These are phyloP conservation scores for Ciconia nigra DNA, from an alignment of 2,797 vertebrate genomes.

Conservation along the genomic window DNA sequence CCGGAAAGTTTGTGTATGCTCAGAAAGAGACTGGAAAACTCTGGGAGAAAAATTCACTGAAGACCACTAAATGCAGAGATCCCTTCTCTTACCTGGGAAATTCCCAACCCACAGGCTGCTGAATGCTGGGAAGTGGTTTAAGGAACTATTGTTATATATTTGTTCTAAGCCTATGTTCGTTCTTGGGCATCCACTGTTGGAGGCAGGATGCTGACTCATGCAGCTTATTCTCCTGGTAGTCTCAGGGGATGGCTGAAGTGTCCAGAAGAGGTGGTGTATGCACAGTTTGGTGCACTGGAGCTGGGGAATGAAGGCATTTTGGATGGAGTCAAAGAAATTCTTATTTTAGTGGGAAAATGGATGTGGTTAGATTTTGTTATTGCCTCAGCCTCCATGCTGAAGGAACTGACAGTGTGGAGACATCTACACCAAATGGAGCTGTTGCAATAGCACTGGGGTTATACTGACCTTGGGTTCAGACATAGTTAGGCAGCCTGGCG, in stretches of 20 bases:
- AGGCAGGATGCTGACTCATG: slow-evolving; percentile 57
- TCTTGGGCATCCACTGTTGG: slow-evolving; percentile 14
- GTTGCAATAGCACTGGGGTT: background rate
- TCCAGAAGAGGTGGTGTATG: background rate
- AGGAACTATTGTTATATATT: slow-evolving; percentile 14
- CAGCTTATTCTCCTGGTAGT: background rate
- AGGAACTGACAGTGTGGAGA: background rate
- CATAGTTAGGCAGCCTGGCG: background rate
- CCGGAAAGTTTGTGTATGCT: background rate
- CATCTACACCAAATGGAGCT: background rate
- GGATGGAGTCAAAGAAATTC: background rate
- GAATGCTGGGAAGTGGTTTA: slow-evolving; percentile 32
- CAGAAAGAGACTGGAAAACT: background rate
- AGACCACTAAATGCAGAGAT: background rate
- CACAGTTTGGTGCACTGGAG: background rate
- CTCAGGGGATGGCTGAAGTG: background rate
- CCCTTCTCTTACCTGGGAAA: slow-evolving; percentile 28
- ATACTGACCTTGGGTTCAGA: background rate
- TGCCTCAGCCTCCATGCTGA: background rate
- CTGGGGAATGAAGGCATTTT: background rate
- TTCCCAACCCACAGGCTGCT: background rate
- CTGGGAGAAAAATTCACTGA: background rate
- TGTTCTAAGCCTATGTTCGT: background rate
- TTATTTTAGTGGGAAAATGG: background rate
- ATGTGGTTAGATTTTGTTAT: background rate